These are phyloP conservation scores for Amazonetta brasiliensis DNA, from an alignment of 2,797 vertebrate species.

Conservation along the genomic window DNA sequence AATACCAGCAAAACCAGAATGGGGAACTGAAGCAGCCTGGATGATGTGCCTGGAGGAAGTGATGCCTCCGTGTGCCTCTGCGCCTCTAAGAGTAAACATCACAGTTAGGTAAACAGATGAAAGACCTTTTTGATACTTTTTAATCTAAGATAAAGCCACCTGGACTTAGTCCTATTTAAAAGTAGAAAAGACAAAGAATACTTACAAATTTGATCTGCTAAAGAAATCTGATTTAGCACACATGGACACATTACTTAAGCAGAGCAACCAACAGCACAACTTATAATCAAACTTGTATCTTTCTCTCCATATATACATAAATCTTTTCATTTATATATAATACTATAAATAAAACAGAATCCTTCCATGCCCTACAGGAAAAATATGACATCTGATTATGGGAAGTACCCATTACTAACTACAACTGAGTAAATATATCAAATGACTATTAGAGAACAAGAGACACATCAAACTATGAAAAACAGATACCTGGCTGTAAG, in stretches of 20 bases:
- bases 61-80: background rate
- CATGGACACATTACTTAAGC: background rate
- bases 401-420: background rate
- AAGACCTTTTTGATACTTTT: background rate
- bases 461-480: background rate
- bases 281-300: conserved; percentile 2
- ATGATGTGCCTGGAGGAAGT: accelerated
- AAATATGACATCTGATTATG: background rate
- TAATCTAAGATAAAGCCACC: background rate
- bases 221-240: background rate
- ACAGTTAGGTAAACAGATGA: accelerated
- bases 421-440: background rate
- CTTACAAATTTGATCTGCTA: background rate
- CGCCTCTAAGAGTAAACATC: background rate
- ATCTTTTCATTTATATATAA: background rate
- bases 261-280: background rate
- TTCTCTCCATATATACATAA: background rate
- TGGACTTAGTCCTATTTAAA: background rate
- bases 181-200: background rate
- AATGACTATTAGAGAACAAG: background rate
- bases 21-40: background rate
- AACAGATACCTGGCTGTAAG: background rate
- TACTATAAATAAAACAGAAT: background rate
- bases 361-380: background rate
- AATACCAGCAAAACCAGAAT: background rate